Evolutionary conservation across 2,113 vertebrate species (phyloP), one percentile per base, ranked within the genome.

Genomic region (Bucco capensis): DNA sequence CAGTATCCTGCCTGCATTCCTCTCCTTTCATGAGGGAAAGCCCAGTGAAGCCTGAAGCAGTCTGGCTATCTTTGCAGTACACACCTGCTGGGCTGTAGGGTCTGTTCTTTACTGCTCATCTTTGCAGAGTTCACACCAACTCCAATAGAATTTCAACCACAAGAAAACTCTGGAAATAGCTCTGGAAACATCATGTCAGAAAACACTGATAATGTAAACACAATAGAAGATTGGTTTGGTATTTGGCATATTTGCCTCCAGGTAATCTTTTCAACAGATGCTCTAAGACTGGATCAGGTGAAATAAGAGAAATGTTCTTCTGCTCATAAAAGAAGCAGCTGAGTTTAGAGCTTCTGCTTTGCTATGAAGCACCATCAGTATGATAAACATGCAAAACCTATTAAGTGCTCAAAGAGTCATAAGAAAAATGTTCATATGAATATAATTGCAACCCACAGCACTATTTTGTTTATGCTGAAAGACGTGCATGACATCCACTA

Each of bases 11-110:
- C 3, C 6, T 42, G 9, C 47, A 14, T 24, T 72, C 14, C 10
- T 33, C n/a, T 31, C 19, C 11, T 18, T n/a, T 51, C 28, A 3
- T 1, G 9, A 76, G 31, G 19, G 38, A 14, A 42, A 42, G 30
- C 44, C 28, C 35, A 30, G 56, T 28, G 33, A 44, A 51, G 16
- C 30, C 15, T 4, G 8, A 47, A 66, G 37, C 37, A 31, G 7
- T 3, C 14, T 10, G 3, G 17, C 2, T 18, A 23, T 19, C 33
- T 42, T 12, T 21, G 46, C 35, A 72, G 53, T 50, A 72, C 42
- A 21, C 6, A 13, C 28, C 18, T n/a, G 24, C 38, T 1, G 1
- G 5, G 10, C 35, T 51, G 11, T 12, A 22, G 5, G 30, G 4
- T 28, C 53, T 58, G 23, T 8, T 71, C 40, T 61, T 33, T 2